A percentile compares a stretch with the other conserved stretches of the same genome.
phyloP scores from a whole-genome alignment of 2,797 vertebrate species.

The Margarornis squamiger region DNA sequence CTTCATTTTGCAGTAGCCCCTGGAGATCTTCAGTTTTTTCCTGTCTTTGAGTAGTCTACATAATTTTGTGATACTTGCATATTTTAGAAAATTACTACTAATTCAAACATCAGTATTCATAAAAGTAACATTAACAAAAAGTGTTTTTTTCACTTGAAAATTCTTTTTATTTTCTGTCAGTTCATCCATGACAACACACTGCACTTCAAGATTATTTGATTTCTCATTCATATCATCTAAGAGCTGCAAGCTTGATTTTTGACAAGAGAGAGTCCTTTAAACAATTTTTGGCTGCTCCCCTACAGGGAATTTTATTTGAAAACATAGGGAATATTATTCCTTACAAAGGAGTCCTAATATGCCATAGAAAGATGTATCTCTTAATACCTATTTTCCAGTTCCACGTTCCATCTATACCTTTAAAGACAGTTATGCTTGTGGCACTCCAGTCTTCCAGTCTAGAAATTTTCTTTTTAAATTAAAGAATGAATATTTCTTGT shows the following conservation, averaged over 20 bases:
- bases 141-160: neutral
- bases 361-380: neutral
- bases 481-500: neutral
- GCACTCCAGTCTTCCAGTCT: neutral
- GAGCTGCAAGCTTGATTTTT: neutral
- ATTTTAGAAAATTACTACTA: neutral
- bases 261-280: neutral
- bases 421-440: neutral
- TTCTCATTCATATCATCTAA: neutral
- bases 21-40: neutral
- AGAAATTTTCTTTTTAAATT: neutral
- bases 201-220: neutral
- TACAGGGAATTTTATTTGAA: neutral
- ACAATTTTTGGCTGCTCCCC: neutral
- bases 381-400: neutral
- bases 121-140: neutral
- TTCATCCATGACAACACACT: neutral
- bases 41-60: neutral
- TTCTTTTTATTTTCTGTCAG: neutral
- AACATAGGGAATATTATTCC: neutral
- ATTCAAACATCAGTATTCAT: neutral
- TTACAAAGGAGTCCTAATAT: neutral
- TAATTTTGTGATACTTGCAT: neutral
- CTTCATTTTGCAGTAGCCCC: neutral
- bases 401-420: neutral